Conservation (phyloP, 2,888 invertebrate species). For the Orchestes rusci region DNA sequence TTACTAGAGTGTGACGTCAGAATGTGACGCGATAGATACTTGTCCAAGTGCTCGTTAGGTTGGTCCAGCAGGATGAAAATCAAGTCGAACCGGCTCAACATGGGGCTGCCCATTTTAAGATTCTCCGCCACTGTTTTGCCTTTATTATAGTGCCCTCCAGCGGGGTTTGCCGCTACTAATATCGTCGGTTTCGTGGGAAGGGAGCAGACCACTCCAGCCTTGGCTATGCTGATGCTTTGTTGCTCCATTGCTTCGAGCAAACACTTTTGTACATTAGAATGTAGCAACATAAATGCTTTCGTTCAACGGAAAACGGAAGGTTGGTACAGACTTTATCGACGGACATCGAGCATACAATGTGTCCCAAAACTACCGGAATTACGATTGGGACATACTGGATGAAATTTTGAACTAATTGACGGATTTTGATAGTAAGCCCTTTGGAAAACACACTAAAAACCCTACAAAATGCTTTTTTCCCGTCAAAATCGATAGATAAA, state of each 20-base stretch:
- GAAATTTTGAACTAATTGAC: too few relatives aligned
- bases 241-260: slow-evolving; percentile 94
- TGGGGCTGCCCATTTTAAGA: slow-evolving; percentile 74
- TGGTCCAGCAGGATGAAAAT: slow-evolving; percentile 85
- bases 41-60: slow-evolving; percentile 75
- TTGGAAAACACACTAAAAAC: too few relatives aligned
- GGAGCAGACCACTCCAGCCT: slow-evolving; percentile 78
- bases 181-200: slow-evolving; percentile 78
- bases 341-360: too few relatives aligned
- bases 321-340: too few relatives aligned
- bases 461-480: too few relatives aligned
- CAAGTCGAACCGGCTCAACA: slow-evolving; percentile 88
- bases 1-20: slow-evolving; percentile 63
- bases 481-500: too few relatives aligned
- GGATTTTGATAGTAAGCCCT: too few relatives aligned
- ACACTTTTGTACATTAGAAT: slow-evolving; percentile 51
- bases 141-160: slow-evolving; percentile 80
- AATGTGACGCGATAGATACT: slow-evolving; percentile 73
- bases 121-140: slow-evolving; percentile 85
- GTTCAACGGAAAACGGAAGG: too few relatives aligned
- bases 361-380: too few relatives aligned
- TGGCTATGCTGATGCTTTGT: slow-evolving; percentile 81
- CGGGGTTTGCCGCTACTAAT: slow-evolving; percentile 89
- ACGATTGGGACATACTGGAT: too few relatives aligned
- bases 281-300: too few relatives aligned